These are phyloP conservation scores for Pseudomyrmex gracilis DNA, from an alignment of 1,140 invertebrate genomes.

Conservation along the genomic window DNA sequence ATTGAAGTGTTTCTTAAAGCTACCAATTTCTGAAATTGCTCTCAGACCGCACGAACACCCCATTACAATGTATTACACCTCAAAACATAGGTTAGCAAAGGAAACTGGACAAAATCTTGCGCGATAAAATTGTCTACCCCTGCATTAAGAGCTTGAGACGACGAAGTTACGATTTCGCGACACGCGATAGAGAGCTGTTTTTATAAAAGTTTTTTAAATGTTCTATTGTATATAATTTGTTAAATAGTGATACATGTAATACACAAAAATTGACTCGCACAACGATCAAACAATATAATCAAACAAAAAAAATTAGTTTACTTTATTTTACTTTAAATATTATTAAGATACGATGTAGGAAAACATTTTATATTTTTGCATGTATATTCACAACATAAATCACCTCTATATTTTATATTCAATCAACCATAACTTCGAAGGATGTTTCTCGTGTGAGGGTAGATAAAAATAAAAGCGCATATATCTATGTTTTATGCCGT, in stretches of 20 bases:
- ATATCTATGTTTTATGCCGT: constrained; percentile 1
- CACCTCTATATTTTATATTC: not conserved
- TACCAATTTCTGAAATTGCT: constrained; percentile 26
- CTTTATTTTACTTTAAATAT: no score
- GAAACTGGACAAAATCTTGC: constrained; percentile 34
- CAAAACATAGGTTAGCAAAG: constrained; percentile 17
- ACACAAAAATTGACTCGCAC: no score
- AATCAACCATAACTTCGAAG: not conserved
- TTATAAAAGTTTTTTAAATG: not conserved
- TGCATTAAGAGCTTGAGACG: constrained; percentile 28
- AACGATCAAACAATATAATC: no score
- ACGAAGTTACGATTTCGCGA: constrained; percentile 34
- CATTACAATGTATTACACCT: not conserved
- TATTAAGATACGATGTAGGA: no score
- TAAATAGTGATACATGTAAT: no score
- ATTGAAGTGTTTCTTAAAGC: constrained; percentile 30
- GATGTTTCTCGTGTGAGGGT: no score
- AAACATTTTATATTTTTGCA: no score
- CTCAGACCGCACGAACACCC: not conserved
- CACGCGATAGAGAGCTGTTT: constrained; percentile 17
- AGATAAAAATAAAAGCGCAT: not conserved
- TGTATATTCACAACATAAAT: not conserved
- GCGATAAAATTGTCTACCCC: constrained; percentile 23
- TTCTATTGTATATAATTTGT: not conserved
- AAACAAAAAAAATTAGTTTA: no score